Evolutionary conservation across 2,113 vertebrate genomes (phyloP).

Genomic region (Erythrocebus patas): DNA sequence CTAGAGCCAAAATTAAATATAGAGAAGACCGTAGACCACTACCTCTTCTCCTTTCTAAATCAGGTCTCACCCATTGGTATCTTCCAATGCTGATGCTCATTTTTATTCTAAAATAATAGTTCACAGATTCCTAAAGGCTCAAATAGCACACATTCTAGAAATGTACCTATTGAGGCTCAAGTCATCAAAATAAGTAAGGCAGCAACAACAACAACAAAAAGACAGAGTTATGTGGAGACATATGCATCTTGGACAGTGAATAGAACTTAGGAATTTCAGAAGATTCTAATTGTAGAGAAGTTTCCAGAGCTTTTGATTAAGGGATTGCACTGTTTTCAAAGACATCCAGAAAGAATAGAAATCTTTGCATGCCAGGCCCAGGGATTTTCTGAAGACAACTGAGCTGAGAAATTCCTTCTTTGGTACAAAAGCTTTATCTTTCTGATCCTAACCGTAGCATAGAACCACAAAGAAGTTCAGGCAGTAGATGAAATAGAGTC

Average conservation of each 20-base stretch:
- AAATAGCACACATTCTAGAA: neutral
- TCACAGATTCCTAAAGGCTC: neutral
- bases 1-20: neutral
- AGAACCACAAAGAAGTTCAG: neutral
- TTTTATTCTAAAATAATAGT: neutral
- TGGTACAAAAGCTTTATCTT: neutral
- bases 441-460: neutral
- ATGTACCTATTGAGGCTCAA: neutral
- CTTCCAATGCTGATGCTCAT: neutral
- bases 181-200: neutral
- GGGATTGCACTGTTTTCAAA: neutral
- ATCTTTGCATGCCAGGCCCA: neutral
- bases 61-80: neutral
- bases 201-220: neutral
- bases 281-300: neutral
- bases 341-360: neutral
- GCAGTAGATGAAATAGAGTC: too few relatives aligned
- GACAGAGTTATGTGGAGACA: neutral
- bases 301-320: neutral
- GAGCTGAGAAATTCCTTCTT: neutral
- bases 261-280: neutral
- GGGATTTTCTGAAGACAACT: neutral
- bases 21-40: too few relatives aligned
- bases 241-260: neutral
- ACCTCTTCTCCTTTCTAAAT: neutral